These are phyloP conservation scores for Lanius collurio DNA, from an alignment of 2,113 vertebrate genomes.

Conservation along the genomic window DNA sequence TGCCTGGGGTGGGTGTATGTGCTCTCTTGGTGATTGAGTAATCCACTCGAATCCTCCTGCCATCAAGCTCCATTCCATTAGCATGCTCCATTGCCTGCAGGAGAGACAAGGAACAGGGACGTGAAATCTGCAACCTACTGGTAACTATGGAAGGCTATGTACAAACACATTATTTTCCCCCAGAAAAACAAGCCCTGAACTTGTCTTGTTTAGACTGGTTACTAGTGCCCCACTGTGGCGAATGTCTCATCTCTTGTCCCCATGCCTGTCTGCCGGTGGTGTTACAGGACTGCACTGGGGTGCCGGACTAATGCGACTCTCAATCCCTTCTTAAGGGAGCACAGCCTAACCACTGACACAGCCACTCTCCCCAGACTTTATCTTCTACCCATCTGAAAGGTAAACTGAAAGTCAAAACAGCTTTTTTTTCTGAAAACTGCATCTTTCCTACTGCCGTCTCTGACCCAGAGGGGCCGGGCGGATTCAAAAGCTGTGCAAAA, in stretches of 20 bases:
- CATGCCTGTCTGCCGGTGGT: background rate
- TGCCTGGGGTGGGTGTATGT: constrained; percentile 91
- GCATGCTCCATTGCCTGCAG: constrained; percentile 90
- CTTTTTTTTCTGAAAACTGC: background rate
- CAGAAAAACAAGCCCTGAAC: background rate
- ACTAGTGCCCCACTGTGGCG: constrained; percentile 50
- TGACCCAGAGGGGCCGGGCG: constrained; percentile 2
- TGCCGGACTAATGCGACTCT: background rate
- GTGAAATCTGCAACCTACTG: background rate
- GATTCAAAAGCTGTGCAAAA: constrained; percentile 26
- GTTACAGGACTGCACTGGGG: background rate
- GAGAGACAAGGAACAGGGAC: background rate
- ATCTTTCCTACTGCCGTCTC: background rate
- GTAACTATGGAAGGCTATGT: background rate
- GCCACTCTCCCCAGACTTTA: background rate
- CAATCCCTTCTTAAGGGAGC: background rate
- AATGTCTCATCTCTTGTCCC: background rate
- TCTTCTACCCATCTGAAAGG: background rate
- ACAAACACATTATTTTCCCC: background rate
- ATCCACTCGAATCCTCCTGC: constrained; percentile 89
- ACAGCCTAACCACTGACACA: background rate
- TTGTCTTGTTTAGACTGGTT: background rate
- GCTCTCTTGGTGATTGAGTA: constrained; percentile 94
- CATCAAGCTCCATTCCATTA: constrained; percentile 93
- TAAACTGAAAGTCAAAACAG: background rate